These are phyloP conservation scores for Cephalotes varians DNA, from an alignment of 2,888 invertebrate species.

Conservation along the genomic window DNA sequence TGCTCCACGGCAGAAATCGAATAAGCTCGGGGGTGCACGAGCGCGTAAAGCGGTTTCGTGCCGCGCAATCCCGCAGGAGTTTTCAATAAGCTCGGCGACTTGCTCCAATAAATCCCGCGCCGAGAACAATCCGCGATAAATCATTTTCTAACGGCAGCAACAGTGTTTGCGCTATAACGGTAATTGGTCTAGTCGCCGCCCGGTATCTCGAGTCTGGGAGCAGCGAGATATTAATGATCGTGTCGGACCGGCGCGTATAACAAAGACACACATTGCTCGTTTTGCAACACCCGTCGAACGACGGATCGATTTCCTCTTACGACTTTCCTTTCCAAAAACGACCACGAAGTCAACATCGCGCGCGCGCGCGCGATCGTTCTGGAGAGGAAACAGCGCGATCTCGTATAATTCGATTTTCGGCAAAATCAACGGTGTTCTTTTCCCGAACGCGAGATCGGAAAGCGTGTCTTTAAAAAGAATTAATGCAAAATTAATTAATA, in stretches of 20 bases:
- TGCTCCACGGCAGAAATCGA: slow-evolving; percentile 7
- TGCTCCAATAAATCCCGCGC: slow-evolving; percentile 70
- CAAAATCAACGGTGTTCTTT: background rate
- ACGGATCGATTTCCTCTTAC: slow-evolving; percentile 62
- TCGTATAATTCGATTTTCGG: background rate
- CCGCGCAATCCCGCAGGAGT: slow-evolving; percentile 39
- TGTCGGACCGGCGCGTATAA: slow-evolving; percentile 48
- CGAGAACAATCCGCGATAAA: slow-evolving; percentile 68
- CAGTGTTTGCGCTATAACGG: slow-evolving; percentile 68
- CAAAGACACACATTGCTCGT: slow-evolving; percentile 61
- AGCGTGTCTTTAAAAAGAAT: background rate
- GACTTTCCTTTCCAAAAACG: slow-evolving; percentile 64
- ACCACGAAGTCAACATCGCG: background rate
- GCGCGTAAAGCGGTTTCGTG: slow-evolving; percentile 34
- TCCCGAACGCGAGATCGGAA: background rate
- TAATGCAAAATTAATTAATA: no score
- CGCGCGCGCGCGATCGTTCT: background rate
- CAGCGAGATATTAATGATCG: slow-evolving; percentile 70
- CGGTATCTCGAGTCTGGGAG: slow-evolving; percentile 54
- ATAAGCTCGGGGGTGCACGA: slow-evolving; percentile 23
- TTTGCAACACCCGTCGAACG: slow-evolving; percentile 56
- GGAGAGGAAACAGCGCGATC: background rate
- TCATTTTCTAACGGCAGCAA: slow-evolving; percentile 71
- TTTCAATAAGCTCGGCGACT: slow-evolving; percentile 51
- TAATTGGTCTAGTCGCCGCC: slow-evolving; percentile 73